Conservation (phyloP, 2,797 vertebrate species). For the Eptatretus atami region DNA sequence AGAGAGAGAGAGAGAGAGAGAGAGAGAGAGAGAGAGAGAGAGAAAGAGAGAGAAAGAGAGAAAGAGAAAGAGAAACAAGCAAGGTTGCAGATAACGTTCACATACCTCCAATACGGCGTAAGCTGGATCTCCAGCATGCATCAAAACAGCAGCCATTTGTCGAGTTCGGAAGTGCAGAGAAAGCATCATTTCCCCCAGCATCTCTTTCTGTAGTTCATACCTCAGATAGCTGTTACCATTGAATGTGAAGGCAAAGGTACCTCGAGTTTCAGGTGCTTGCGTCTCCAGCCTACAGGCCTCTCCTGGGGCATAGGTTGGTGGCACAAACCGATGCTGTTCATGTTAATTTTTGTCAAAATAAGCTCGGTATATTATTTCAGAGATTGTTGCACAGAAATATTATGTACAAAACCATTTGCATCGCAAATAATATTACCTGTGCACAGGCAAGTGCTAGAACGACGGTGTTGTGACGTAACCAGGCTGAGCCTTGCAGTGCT, state of each 20-base stretch:
- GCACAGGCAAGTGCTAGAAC: conserved; percentile 55
- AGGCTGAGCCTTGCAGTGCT: conserved; percentile 65
- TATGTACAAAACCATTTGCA: not conserved
- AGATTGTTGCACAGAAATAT: not conserved
- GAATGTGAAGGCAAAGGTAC: conserved; percentile 76
- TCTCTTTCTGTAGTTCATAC: conserved; percentile 48
- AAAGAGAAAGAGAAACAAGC: too few relatives aligned
- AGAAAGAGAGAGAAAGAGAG: too few relatives aligned
- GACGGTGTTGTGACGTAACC: conserved; percentile 56
- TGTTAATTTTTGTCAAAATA: too few relatives aligned
- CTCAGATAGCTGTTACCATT: conserved; percentile 91
- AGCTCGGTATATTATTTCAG: too few relatives aligned
- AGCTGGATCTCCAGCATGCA: conserved; percentile 59
- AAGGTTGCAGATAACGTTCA: conserved; percentile 10
- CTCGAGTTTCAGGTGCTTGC: conserved; percentile 16
- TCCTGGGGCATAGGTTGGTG: too few relatives aligned
- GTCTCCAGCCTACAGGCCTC: too few relatives aligned
- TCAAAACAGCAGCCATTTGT: conserved; percentile 63
- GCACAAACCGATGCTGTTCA: too few relatives aligned
- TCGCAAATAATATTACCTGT: not conserved
- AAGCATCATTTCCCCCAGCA: conserved; percentile 45
- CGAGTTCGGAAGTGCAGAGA: conserved; percentile 59
- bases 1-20: too few relatives aligned
- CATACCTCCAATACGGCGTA: conserved; percentile 71
- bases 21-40: too few relatives aligned